Evolutionary conservation across 1,140 invertebrate species (phyloP), one percentile per base, ranked within the genome.

Genomic region (Drosophila murphyi): DNA sequence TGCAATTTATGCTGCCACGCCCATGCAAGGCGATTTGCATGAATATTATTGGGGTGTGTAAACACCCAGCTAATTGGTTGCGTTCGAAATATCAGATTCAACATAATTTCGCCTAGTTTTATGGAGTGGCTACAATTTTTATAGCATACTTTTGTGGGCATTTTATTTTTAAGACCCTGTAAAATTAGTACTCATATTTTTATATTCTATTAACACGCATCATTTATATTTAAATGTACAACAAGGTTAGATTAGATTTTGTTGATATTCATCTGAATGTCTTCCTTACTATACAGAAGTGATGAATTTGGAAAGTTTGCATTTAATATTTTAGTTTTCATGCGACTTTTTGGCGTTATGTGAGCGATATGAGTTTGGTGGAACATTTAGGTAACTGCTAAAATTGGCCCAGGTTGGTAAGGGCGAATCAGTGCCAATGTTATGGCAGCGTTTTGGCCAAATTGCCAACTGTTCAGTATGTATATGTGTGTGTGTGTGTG

Each of bases 1-100:
- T 34, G 31, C 12, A 37, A 37, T 59, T 55, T 45, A 43, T 45
- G 32, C 28, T 59, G 61, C 50, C 76, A 68, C 62, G 37, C 61
- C 55, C 68, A 45, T 71, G 56, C 41, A 54, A 82, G 62, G 54
- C 77, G 61, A 87, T 87, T 87, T 88, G 75, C 82, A 87, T 83
- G 72, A 80, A 83, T 83, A 88, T 87, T 62, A 88, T 82, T 88
- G 63, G 61, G 45, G 47, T 32, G 60, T 12, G 61, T n/a, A 57
- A 72, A 51, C 47, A 51, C 28, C 51, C 73, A 73, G 67, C 57
- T 71, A 71, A 70, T 72, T 31, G 77, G 50, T 41, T 52, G 35
- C 47, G 54, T 69, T 71, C 62, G n/a, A 4, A 8, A 61, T 57
- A 56, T 8, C 56, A 10, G n/a, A 47, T 68, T 29, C 63, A 12